Conservation (phyloP, 2,113 vertebrate species). For the Oostethus manadensis region DNA sequence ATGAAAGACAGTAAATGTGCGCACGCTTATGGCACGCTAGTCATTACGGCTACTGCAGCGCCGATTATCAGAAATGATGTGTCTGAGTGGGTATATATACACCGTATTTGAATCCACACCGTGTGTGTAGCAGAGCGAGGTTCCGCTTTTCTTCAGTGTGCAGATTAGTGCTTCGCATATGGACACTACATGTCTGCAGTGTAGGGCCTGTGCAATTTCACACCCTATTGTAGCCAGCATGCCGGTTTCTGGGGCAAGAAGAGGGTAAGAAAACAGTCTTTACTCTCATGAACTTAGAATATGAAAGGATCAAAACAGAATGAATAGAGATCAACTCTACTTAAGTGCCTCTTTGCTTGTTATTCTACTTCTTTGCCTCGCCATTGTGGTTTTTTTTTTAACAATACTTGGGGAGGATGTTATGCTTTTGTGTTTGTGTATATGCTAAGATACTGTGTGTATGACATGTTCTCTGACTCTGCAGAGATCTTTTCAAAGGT, state of each 20-base stretch:
- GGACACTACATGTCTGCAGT: constrained; percentile 20
- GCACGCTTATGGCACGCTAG: constrained; percentile 23
- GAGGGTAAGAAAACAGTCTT: constrained; percentile 38
- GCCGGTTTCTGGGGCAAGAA: constrained; percentile 4
- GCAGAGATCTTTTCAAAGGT: too few relatives aligned
- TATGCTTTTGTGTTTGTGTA: too few relatives aligned
- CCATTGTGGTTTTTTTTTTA: not conserved
- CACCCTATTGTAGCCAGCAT: constrained; percentile 14
- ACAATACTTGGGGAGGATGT: too few relatives aligned
- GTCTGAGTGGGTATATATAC: constrained; percentile 9
- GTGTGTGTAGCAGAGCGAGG: constrained; percentile 8
- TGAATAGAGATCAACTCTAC: not conserved
- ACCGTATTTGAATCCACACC: constrained; percentile 8
- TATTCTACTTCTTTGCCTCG: not conserved
- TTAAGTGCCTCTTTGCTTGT: not conserved
- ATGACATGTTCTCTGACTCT: too few relatives aligned
- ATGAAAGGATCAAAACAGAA: not conserved
- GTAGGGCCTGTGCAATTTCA: constrained; percentile 4
- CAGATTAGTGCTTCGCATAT: constrained; percentile 7
- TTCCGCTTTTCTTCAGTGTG: not conserved
- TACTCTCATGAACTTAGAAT: not conserved
- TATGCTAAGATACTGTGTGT: too few relatives aligned
- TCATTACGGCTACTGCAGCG: constrained; percentile 16
- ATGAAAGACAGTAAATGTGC: not conserved
- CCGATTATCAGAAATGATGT: constrained; percentile 46